Conservation (phyloP, 2,888 invertebrate genomes). For the Thymelicus sylvestris region DNA sequence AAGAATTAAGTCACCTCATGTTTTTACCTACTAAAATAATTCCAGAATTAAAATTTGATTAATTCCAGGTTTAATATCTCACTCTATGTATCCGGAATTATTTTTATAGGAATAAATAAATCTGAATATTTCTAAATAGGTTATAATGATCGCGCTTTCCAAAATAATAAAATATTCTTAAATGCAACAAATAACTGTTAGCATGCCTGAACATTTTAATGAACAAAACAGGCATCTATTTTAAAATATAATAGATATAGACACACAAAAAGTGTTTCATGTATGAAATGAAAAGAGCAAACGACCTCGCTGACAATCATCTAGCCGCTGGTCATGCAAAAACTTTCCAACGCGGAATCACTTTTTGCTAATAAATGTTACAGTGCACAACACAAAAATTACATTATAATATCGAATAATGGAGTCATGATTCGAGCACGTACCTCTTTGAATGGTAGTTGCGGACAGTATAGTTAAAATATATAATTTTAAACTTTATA, state of each 20-base stretch:
- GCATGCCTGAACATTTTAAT: neutral
- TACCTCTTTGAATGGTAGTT: slow-evolving; percentile 33
- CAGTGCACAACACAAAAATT: slow-evolving; percentile 32
- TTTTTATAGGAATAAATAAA: no score
- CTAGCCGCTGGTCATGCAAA: slow-evolving; percentile 26
- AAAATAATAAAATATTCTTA: neutral
- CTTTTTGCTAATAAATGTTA: slow-evolving; percentile 35
- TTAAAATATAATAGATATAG: slow-evolving; percentile 2
- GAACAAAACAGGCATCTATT: neutral
- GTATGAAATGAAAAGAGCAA: slow-evolving; percentile 19
- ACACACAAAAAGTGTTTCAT: slow-evolving; percentile 10
- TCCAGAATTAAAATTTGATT: no score
- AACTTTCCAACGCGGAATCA: slow-evolving; percentile 30
- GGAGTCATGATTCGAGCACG: slow-evolving; percentile 36
- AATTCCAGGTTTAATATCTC: no score
- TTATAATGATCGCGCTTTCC: neutral
- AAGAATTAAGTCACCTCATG: no score
- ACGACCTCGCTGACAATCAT: slow-evolving; percentile 21
- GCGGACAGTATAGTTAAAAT: slow-evolving; percentile 21
- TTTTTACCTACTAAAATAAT: no score
- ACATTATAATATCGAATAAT: slow-evolving; percentile 33
- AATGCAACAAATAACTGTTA: neutral
- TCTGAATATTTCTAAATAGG: no score
- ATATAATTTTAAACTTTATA: slow-evolving; percentile 39
- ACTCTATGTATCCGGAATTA: no score